phyloP scores from a whole-genome alignment of 2,113 vertebrate species.

The Mirza zaza region DNA sequence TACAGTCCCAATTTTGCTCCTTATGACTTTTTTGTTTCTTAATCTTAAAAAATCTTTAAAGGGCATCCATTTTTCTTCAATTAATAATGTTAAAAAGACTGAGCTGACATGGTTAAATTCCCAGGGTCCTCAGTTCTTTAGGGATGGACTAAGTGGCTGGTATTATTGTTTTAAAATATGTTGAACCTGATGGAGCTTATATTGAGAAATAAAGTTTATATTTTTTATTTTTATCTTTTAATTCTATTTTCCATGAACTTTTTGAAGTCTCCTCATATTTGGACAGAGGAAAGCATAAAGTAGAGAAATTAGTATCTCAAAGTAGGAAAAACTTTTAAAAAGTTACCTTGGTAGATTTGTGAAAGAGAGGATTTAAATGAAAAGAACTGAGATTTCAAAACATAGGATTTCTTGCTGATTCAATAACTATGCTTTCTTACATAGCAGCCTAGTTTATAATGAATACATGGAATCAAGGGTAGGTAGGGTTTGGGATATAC shows the following conservation, averaged over 20 bases:
- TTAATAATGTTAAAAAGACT: neutral
- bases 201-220: neutral
- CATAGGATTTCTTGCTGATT: constrained; percentile 6
- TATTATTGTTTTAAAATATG: neutral
- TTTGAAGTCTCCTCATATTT: neutral
- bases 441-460: neutral
- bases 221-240: neutral
- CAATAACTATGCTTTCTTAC: neutral
- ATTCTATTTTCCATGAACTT: neutral
- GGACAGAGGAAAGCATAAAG: neutral
- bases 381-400: neutral
- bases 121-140: neutral
- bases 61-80: neutral
- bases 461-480: neutral
- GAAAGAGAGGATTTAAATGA: neutral
- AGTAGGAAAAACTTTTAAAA: neutral
- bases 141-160: neutral
- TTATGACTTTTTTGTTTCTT: neutral
- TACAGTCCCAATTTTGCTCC: neutral
- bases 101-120: neutral
- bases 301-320: constrained; percentile 5
- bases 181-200: neutral
- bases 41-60: neutral
- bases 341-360: neutral
- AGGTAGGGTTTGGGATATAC: neutral